A percentile compares a stretch with the other conserved stretches of the same genome.
Conservation (phyloP, 1,140 invertebrate species). For the Chionoecetes opilio region DNA sequence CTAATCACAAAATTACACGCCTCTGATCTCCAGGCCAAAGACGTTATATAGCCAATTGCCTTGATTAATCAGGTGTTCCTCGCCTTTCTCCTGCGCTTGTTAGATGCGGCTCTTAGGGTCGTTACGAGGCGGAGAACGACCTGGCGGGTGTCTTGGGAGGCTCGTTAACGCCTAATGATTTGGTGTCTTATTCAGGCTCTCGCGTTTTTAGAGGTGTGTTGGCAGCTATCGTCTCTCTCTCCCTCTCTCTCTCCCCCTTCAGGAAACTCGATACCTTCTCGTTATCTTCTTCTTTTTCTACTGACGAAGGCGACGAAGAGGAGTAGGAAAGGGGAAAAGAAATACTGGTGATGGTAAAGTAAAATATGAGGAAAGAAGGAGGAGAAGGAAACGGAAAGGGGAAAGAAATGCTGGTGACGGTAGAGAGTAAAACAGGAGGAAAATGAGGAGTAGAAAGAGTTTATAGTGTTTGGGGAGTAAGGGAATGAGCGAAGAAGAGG, state of each 20-base stretch:
- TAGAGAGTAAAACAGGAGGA: background rate
- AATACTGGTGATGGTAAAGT: background rate
- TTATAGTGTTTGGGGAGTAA: background rate
- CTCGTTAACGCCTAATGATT: background rate
- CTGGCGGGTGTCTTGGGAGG: background rate
- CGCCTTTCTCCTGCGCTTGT: background rate
- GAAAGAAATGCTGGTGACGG: background rate
- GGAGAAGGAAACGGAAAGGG: background rate
- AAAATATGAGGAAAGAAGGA: background rate
- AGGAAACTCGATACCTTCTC: no score
- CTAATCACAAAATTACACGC: slow-evolving; percentile 15
- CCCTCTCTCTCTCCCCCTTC: background rate
- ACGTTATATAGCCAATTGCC: background rate
- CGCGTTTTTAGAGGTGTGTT: background rate
- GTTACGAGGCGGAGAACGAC: background rate
- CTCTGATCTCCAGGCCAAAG: background rate
- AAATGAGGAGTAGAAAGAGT: background rate
- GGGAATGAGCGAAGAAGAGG: background rate
- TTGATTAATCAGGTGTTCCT: slow-evolving; percentile 10
- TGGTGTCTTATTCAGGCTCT: background rate
- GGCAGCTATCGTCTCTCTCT: background rate
- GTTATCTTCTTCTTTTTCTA: background rate
- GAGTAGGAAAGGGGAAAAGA: background rate
- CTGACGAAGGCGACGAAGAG: background rate
- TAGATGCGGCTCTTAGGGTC: background rate